Evolutionary conservation across 2,888 invertebrate genomes (phyloP).

Genomic region (Melanotus villosus): DNA sequence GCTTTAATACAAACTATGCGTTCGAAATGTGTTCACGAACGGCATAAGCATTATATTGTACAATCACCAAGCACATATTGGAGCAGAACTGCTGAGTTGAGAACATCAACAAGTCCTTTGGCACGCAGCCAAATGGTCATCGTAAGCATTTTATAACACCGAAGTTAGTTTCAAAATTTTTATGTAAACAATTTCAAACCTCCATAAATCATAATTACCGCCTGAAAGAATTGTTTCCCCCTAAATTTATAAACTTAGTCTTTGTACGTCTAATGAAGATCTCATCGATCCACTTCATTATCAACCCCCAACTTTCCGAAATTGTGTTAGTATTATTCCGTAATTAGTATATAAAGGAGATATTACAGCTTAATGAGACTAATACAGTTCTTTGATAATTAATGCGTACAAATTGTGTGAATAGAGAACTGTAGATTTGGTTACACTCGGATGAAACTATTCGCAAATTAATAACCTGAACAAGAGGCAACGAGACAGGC

Average conservation of each 20-base stretch:
- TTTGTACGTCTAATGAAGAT: too few relatives aligned
- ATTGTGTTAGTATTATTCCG: too few relatives aligned
- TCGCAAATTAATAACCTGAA: not conserved
- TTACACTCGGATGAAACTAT: too few relatives aligned
- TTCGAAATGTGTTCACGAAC: conserved; percentile 7
- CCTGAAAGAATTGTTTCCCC: not conserved
- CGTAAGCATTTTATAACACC: conserved; percentile 36
- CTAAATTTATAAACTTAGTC: too few relatives aligned
- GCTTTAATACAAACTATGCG: too few relatives aligned
- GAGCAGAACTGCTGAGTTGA: conserved; percentile 22
- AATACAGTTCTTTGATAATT: too few relatives aligned
- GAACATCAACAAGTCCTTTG: conserved; percentile 42
- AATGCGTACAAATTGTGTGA: too few relatives aligned
- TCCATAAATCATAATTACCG: conserved; percentile 2
- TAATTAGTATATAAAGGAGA: too few relatives aligned
- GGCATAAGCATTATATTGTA: conserved; percentile 22
- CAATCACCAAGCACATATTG: conserved; percentile 31
- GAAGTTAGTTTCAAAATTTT: conserved; percentile 21
- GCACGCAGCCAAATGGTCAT: conserved; percentile 33
- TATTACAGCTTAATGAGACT: too few relatives aligned
- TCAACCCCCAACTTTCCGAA: too few relatives aligned
- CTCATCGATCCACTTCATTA: too few relatives aligned
- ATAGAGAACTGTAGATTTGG: too few relatives aligned
- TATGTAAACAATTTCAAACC: not conserved
- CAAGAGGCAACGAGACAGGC: not conserved